Percentiles rank a stretch among this genome's conserved stretches.
Conservation (phyloP, 35 echinoderm and acorn worm species). For the Lytechinus pictus region DNA sequence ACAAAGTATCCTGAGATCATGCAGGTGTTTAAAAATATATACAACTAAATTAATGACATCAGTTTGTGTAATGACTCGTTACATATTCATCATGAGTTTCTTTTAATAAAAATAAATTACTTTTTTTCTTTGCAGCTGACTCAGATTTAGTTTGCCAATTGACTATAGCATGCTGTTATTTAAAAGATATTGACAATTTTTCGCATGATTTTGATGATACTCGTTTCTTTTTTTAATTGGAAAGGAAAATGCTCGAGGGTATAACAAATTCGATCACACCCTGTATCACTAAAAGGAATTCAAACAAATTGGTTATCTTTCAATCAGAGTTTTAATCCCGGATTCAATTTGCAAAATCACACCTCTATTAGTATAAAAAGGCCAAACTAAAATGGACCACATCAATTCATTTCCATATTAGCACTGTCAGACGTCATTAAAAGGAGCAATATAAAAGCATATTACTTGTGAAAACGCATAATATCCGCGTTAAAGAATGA, state of each 20-base stretch:
- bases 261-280: not conserved
- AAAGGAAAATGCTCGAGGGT: not conserved
- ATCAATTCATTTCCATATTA: not conserved
- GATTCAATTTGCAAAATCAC: not conserved
- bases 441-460: not conserved
- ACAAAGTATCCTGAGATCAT: no score
- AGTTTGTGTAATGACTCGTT: not conserved
- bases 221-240: not conserved
- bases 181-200: not conserved
- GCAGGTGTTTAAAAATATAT: no score
- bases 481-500: not conserved
- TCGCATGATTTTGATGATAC: not conserved
- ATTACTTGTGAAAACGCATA: not conserved
- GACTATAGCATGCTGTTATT: not conserved
- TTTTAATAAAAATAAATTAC: not conserved
- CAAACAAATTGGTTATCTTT: conserved; percentile 4
- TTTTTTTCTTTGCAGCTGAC: not conserved
- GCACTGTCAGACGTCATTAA: conserved; percentile 10
- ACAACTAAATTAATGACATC: not conserved
- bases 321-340: not conserved
- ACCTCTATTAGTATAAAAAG: not conserved
- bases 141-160: not conserved
- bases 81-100: not conserved
- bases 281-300: not conserved
- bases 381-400: not conserved